A percentile compares a stretch with the other conserved stretches of the same genome.
phyloP scores from a whole-genome alignment of 2,797 vertebrate genomes.

The Eremophila alpestris region DNA sequence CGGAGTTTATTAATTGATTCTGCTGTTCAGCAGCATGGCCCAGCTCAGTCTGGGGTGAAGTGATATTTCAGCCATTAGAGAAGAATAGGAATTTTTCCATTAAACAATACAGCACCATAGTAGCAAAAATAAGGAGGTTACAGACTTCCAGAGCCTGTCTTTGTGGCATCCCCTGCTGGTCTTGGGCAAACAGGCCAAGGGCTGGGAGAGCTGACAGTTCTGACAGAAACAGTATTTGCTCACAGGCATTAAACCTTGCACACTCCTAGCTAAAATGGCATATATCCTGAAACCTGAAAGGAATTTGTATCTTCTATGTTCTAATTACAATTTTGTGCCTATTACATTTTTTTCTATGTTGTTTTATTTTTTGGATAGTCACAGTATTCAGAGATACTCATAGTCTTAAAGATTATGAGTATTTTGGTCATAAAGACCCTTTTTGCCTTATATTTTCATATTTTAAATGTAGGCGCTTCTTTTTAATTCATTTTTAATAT shows the following conservation, averaged over 20 bases:
- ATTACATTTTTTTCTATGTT: neutral
- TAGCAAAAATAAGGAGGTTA: neutral
- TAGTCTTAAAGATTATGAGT: neutral
- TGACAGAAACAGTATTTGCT: neutral
- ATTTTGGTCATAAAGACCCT: neutral
- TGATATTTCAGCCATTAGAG: neutral
- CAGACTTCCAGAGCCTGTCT: neutral
- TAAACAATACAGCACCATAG: fast-evolving
- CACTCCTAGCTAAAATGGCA: neutral
- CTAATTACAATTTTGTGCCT: neutral
- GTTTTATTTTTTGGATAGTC: neutral
- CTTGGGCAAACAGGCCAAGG: neutral
- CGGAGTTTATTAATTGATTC: neutral
- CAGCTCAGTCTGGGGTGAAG: neutral
- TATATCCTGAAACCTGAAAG: neutral
- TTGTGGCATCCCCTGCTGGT: fast-evolving
- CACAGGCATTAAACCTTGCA: neutral
- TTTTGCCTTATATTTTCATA: neutral
- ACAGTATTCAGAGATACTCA: neutral
- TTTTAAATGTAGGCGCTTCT: neutral
- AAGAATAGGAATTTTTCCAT: neutral
- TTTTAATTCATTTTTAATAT: neutral
- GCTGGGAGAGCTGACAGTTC: neutral
- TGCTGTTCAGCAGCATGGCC: fast-evolving
- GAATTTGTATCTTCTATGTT: neutral